These are phyloP conservation scores for Nasonovia ribisnigri DNA, from an alignment of 2,888 invertebrate species.

Conservation along the genomic window DNA sequence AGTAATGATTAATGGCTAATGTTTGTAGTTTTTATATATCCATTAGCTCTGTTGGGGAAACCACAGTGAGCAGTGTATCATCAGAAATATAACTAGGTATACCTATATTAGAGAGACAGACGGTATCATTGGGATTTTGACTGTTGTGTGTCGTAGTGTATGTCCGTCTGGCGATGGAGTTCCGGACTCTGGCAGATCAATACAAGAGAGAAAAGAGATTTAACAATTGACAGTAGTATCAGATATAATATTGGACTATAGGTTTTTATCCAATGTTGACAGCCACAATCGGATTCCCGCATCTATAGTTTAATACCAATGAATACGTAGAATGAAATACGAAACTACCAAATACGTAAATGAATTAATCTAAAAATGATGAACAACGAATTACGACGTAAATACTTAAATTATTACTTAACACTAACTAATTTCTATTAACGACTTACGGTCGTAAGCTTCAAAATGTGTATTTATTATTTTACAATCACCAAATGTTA, in stretches of 20 bases:
- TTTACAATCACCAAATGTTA: too few relatives aligned
- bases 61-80: neutral
- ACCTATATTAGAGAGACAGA: neutral
- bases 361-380: too few relatives aligned
- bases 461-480: too few relatives aligned
- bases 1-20: neutral
- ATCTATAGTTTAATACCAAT: too few relatives aligned
- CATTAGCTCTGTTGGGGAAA: neutral
- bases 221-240: neutral
- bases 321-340: too few relatives aligned
- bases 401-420: too few relatives aligned
- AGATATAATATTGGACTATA: neutral
- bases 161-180: neutral
- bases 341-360: too few relatives aligned
- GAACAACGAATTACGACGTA: too few relatives aligned
- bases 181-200: neutral
- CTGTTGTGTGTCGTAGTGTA: neutral
- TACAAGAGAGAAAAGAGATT: neutral
- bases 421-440: too few relatives aligned
- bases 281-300: neutral
- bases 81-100: neutral
- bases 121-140: neutral
- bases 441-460: too few relatives aligned
- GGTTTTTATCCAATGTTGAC: neutral
- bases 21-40: neutral